Conservation (phyloP, 2,797 vertebrate species). For the Cossypha caffra region DNA sequence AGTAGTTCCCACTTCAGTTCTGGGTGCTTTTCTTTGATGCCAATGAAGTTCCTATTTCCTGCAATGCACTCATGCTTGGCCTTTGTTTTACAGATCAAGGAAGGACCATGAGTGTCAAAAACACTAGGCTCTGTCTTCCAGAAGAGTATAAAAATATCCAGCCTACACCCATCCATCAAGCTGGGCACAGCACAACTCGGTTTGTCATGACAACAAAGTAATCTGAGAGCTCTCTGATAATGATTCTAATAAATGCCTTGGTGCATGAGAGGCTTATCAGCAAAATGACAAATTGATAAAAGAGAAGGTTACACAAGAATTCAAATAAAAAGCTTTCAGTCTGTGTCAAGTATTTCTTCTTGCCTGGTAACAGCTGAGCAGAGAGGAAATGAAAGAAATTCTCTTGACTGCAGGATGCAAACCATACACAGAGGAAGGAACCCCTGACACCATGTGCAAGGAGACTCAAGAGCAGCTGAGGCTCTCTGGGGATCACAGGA, state of each 20-base stretch:
- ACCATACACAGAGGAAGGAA: neutral
- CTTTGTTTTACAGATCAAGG: neutral
- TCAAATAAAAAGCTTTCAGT: conserved; percentile 39
- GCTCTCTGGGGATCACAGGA: neutral
- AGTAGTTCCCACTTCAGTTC: neutral
- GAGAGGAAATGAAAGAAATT: conserved; percentile 41
- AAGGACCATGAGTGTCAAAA: neutral
- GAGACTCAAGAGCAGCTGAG: neutral
- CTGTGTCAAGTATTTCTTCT: conserved; percentile 25
- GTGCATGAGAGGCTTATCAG: conserved; percentile 52
- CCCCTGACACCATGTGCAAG: neutral
- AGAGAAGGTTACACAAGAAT: conserved; percentile 47
- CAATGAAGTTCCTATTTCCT: neutral
- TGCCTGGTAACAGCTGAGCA: conserved; percentile 2
- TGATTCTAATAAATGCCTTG: conserved; percentile 61
- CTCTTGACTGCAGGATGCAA: conserved; percentile 8
- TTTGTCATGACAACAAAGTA: conserved; percentile 67
- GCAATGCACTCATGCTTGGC: neutral
- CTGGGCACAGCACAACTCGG: conserved; percentile 1
- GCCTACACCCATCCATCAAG: conserved; percentile 41
- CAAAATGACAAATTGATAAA: conserved; percentile 65
- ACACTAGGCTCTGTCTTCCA: neutral
- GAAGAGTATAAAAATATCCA: conserved; percentile 13
- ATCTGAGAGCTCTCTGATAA: conserved; percentile 53
- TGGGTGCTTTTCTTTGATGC: neutral